A percentile compares a stretch with the other conserved stretches of the same genome.
Conservation (phyloP, 64 coral and sea anemone species). For the Porites lutea region DNA sequence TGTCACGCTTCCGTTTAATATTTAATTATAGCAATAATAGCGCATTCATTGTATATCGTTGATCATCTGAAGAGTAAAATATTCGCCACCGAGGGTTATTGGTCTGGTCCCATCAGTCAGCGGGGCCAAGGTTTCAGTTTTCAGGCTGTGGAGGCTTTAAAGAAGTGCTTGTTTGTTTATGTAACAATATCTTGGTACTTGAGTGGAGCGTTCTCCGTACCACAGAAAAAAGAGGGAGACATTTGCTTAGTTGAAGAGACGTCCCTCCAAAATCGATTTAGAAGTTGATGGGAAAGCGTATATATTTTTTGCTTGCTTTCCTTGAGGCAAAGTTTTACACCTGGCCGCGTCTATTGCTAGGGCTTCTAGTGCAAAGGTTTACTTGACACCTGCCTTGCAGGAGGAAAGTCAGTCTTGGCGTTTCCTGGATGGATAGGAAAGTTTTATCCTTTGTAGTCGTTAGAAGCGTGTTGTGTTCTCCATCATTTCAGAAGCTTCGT, state of each 20-base stretch:
- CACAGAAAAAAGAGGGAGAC: background rate
- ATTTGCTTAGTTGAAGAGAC: background rate
- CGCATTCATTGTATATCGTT: conserved; percentile 37
- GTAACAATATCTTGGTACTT: background rate
- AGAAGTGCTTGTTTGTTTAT: background rate
- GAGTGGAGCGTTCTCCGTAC: background rate
- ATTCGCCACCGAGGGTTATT: background rate
- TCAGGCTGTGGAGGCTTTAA: background rate
- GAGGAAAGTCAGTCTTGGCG: too few relatives aligned
- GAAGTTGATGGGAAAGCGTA: background rate
- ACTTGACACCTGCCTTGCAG: too few relatives aligned
- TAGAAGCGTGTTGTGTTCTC: too few relatives aligned
- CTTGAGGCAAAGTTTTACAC: too few relatives aligned
- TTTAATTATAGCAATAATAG: too few relatives aligned
- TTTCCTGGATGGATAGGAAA: too few relatives aligned
- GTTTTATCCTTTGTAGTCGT: too few relatives aligned
- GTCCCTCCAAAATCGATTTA: background rate
- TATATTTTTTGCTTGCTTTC: too few relatives aligned
- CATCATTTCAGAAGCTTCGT: too few relatives aligned
- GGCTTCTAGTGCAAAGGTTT: too few relatives aligned
- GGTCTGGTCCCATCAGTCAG: conserved; percentile 19
- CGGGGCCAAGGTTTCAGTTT: background rate
- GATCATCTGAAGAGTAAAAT: conserved; percentile 14
- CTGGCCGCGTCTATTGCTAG: too few relatives aligned
- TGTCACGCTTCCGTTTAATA: conserved; percentile 13